Evolutionary conservation across 2,113 vertebrate genomes (phyloP), one percentile per base, ranked within the genome.

Genomic region (Tiliqua scincoides): DNA sequence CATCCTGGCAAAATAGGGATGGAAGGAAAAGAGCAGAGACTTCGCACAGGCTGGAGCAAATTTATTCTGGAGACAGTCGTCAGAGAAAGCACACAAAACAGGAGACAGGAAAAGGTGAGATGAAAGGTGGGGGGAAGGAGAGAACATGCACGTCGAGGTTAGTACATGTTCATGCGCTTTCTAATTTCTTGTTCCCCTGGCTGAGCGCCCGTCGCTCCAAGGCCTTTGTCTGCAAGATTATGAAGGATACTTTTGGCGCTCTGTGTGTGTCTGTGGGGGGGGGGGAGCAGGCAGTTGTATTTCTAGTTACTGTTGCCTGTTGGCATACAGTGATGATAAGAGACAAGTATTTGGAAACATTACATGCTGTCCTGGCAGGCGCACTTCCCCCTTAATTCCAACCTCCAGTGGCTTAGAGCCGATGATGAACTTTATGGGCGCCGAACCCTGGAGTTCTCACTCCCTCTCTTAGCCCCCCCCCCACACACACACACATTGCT

Each of bases 191-290:
- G 92, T 81, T 94, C 94, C 93, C 87, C 88, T 95, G 94, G 94
- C 94, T 93, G 91, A 90, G 94, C 91, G 93, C 94, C 95, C 95
- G 91, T 93, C 86, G 93, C 94, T 94, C 89, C 94, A 91, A 95
- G 95, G 94, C 93, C 94, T 95, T 94, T 94, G 95, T 94, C 92
- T 95, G 93, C 90, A 93, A 94, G 93, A 92, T 89, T 94, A 93
- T 87, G 91, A 92, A 93, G 94, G 91, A 86, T 11, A 62, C 91
- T 91, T 40, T 72, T 57, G 91, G 67, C 87, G 79, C 89, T 91
- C 62, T 61, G 89, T 85, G 90, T 61, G 18, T 9, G 17, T 91
- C 62, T 61, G 89, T 85, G 90, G 43, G 18, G 2, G 17, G 86
- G 82, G 91, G 91, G 40, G 91, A 86, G 93, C 91, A 94, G 90